A percentile compares a stretch with the other conserved stretches of the same genome.
phyloP scores from a whole-genome alignment of 2,888 invertebrate genomes.

The Parascotia fuliginaria region DNA sequence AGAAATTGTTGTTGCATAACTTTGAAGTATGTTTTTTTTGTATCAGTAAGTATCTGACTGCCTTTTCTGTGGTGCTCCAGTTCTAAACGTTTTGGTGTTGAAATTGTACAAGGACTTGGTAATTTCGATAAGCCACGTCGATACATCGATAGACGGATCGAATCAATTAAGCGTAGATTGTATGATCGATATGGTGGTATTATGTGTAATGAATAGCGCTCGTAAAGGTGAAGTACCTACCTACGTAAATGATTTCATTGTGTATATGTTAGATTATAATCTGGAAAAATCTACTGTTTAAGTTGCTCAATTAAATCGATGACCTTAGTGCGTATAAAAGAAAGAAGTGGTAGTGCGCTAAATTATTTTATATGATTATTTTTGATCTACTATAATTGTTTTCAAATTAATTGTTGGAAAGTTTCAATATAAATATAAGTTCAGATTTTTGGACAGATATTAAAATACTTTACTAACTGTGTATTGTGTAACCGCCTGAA shows the following conservation, averaged over 20 bases:
- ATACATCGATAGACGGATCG: constrained; percentile 63
- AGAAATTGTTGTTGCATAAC: constrained; percentile 37
- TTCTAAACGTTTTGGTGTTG: constrained; percentile 53
- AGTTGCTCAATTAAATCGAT: constrained; percentile 19
- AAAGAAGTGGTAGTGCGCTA: not conserved
- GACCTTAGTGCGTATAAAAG: constrained; percentile 13
- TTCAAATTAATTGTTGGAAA: too few relatives aligned
- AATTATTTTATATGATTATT: too few relatives aligned
- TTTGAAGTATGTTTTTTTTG: constrained; percentile 21
- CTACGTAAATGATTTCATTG: constrained; percentile 44
- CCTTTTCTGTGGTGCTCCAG: constrained; percentile 42
- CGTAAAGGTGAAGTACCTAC: constrained; percentile 45
- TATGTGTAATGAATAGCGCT: constrained; percentile 35
- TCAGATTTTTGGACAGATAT: too few relatives aligned
- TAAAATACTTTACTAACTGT: too few relatives aligned
- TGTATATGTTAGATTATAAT: constrained; percentile 34
- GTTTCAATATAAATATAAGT: too few relatives aligned
- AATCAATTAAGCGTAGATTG: constrained; percentile 65
- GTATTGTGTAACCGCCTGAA: too few relatives aligned
- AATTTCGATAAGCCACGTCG: constrained; percentile 65
- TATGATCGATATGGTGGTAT: constrained; percentile 41
- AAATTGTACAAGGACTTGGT: constrained; percentile 61
- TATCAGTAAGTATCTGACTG: constrained; percentile 33
- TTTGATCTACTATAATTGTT: too few relatives aligned
- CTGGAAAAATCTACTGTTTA: constrained; percentile 27